A percentile compares a stretch with the other conserved stretches of the same genome.
These are phyloP conservation scores for Aphelenchoides fujianensis DNA, from an alignment of 1,140 invertebrate species.

Conservation along the genomic window DNA sequence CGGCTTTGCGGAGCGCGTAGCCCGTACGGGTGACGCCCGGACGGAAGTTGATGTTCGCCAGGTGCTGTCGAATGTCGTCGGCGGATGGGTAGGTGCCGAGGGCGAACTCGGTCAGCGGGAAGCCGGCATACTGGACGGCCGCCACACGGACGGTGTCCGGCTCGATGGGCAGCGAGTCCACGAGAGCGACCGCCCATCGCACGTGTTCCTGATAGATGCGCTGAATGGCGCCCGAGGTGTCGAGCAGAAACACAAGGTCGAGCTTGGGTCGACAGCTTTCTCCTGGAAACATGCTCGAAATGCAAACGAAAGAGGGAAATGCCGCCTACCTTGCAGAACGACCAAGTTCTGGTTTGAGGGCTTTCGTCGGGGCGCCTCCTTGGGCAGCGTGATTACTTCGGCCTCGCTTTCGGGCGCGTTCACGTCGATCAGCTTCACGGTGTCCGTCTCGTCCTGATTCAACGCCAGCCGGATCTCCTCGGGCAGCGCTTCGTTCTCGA, in stretches of 20 bases:
- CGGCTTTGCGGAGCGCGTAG: slow-evolving; percentile 55
- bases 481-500: background rate
- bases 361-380: slow-evolving; percentile 7
- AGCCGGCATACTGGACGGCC: slow-evolving; percentile 57
- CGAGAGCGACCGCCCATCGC: slow-evolving; percentile 53
- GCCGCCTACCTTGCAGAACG: background rate
- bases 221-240: slow-evolving; percentile 53
- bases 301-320: background rate
- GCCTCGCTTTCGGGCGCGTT: slow-evolving; percentile 2
- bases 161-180: slow-evolving; percentile 51
- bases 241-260: slow-evolving; percentile 54
- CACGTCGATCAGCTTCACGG: background rate
- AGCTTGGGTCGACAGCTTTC: slow-evolving; percentile 49
- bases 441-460: background rate
- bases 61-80: slow-evolving; percentile 48
- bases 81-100: slow-evolving; percentile 51
- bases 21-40: slow-evolving; percentile 40
- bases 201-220: slow-evolving; percentile 55
- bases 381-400: background rate
- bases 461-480: background rate
- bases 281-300: slow-evolving; percentile 2
- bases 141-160: slow-evolving; percentile 51
- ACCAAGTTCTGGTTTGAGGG: background rate
- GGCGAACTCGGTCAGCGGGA: slow-evolving; percentile 55
- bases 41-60: slow-evolving; percentile 47